Percentiles rank a stretch among this genome's conserved stretches.
phyloP scores from a whole-genome alignment of 2,797 vertebrate species.

The Tamandua tetradactyla region DNA sequence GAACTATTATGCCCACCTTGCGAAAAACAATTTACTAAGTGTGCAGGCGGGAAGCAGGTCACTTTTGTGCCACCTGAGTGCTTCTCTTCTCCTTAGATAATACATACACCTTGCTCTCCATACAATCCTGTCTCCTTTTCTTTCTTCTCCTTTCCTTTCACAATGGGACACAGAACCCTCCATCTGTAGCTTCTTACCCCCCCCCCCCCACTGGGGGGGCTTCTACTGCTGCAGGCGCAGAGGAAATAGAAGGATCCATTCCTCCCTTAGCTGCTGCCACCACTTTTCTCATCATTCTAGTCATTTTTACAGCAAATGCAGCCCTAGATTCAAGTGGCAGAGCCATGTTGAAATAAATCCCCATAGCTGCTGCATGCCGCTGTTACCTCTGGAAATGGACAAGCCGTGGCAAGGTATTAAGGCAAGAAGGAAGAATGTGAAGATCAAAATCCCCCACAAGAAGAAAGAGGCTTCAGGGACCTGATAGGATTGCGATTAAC shows the following conservation, averaged over 20 bases:
- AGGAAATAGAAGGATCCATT: not conserved
- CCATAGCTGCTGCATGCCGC: not conserved
- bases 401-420: constrained; percentile 13
- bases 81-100: not conserved
- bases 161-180: not conserved
- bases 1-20: not conserved
- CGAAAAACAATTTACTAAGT: not conserved
- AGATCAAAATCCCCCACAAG: not conserved
- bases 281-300: not conserved
- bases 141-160: not conserved
- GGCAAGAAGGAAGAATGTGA: not conserved
- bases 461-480: not conserved
- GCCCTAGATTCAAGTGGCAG: not conserved
- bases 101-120: not conserved
- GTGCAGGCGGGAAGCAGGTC: not conserved
- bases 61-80: not conserved
- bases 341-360: constrained; percentile 15
- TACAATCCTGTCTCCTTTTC: not conserved
- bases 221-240: not conserved
- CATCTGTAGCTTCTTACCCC: fast-evolving
- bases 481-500: not conserved
- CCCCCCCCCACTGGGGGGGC: not conserved
- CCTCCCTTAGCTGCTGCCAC: not conserved
- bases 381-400: constrained; percentile 35
- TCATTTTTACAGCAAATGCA: constrained; percentile 5